Base-by-base conservation (phyloP, 2,113 vertebrate genomes). In the Garra rufa region DNA sequence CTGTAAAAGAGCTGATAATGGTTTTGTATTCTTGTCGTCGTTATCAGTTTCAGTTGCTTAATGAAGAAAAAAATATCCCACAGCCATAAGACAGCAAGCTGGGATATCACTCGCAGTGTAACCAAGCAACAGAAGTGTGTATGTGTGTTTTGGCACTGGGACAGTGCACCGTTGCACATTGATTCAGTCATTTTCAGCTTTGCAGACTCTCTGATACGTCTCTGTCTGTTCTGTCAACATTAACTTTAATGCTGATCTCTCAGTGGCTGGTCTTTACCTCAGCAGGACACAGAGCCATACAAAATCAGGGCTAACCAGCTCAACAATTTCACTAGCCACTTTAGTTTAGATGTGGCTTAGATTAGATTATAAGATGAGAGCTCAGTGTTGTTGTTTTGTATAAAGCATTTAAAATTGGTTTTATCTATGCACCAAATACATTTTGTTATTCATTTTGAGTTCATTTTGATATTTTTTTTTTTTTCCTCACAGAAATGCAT, bases 31-130 rank as follows among this genome's bases (percentile, higher is more conserved):
- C 52, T 65, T 82, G 30, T 85, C 81, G 76, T 41, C 84, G 80
- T 85, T 85, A 86, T 82, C 81, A 41, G 76, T 82, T 87, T 84
- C 76, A 87, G 85, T 89, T 67, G 48, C 67, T 63, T 84, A 69
- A 86, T 78, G 74, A 85, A 84, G 82, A 85, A 83, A 76, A n/a
- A 84, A 76, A 75, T 80, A 63, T 30, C 76, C 59, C 63, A 77
- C 85, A 85, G 78, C 44, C 81, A 82, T 76, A 88, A 80, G 74
- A 86, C 84, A 48, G 46, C 28, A 52, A 87, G 65, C 84, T 65
- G 63, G 78, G n/a, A 57, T 73, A 86, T 82, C 59, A 26, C 8
- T 73, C 24, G 30, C 84, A 38, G 48, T 81, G 83, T 85, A 83
- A 81, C 86, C 76, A 83, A 85, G 86, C 79, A 83, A 89, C 82